Conservation (phyloP, 2,797 vertebrate genomes). For the Oreonectes daqikongensis region DNA sequence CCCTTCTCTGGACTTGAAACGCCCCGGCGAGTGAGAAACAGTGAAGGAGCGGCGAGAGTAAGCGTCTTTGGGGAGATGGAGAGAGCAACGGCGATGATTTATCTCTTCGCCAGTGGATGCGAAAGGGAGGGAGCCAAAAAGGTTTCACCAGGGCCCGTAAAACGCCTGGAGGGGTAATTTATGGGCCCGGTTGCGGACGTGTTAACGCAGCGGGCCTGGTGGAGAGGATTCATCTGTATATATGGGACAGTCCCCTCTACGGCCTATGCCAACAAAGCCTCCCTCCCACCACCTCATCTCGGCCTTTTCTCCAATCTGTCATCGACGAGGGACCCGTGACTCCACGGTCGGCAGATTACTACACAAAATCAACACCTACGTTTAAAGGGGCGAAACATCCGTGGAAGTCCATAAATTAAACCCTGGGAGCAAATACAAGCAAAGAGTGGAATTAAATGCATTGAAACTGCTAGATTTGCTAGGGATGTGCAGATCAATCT, state of each 20-base stretch:
- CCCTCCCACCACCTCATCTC: constrained; percentile 4
- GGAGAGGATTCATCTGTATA: constrained; percentile 69
- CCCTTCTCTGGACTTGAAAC: constrained; percentile 51
- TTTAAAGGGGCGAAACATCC: constrained; percentile 5
- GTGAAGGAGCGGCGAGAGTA: constrained; percentile 24
- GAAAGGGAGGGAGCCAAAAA: constrained; percentile 64
- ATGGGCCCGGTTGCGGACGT: constrained; percentile 71
- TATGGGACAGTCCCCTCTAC: constrained; percentile 51
- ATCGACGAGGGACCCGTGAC: constrained; percentile 15
- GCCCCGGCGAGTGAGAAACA: constrained; percentile 22
- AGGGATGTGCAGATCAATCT: background rate
- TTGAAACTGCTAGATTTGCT: background rate
- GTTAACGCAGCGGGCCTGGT: constrained; percentile 74
- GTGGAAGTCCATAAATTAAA: constrained; percentile 21
- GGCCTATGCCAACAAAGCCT: constrained; percentile 11
- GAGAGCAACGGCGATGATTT: constrained; percentile 67
- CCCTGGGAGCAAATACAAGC: background rate
- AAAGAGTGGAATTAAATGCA: background rate
- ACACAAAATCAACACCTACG: constrained; percentile 36
- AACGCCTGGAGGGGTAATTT: constrained; percentile 77
- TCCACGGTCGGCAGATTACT: constrained; percentile 13
- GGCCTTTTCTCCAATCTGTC: constrained; percentile 34
- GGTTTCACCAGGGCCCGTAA: constrained; percentile 65
- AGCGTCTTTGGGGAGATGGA: constrained; percentile 53
- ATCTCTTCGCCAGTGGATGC: constrained; percentile 65